Conservation (phyloP, 2,797 vertebrate species). For the Eulemur coronatus region DNA sequence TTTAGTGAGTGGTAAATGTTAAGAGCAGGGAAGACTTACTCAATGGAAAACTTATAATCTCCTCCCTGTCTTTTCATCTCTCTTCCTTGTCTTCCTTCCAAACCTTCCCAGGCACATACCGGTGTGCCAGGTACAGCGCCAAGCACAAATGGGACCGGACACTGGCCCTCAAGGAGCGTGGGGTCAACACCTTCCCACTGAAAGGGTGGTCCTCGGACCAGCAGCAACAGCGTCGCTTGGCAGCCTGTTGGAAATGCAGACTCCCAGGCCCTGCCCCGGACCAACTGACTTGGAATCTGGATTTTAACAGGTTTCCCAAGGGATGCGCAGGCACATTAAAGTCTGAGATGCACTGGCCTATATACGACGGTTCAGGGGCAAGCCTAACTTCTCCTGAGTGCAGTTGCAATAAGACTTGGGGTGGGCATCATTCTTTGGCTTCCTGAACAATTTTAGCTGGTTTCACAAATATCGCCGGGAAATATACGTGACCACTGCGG, state of each 20-base stretch:
- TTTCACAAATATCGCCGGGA: neutral
- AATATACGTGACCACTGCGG: neutral
- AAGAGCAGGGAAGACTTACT: neutral
- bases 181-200: neutral
- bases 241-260: neutral
- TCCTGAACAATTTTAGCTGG: neutral
- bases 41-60: neutral
- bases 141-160: neutral
- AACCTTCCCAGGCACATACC: neutral
- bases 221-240: neutral
- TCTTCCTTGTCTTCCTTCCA: neutral
- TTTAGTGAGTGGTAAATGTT: neutral
- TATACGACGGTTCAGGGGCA: fast-evolving
- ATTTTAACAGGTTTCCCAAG: neutral
- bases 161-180: neutral
- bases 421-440: too few relatives aligned
- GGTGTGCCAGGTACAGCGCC: fast-evolving
- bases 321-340: fast-evolving
- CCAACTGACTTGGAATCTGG: neutral
- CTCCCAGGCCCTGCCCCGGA: neutral
- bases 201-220: neutral
- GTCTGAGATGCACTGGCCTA: neutral
- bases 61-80: neutral
- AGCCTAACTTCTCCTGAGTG: neutral
- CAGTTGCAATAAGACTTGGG: too few relatives aligned